Evolutionary conservation across 2,888 invertebrate species (phyloP).

Genomic region (Napeogenes inachia): DNA sequence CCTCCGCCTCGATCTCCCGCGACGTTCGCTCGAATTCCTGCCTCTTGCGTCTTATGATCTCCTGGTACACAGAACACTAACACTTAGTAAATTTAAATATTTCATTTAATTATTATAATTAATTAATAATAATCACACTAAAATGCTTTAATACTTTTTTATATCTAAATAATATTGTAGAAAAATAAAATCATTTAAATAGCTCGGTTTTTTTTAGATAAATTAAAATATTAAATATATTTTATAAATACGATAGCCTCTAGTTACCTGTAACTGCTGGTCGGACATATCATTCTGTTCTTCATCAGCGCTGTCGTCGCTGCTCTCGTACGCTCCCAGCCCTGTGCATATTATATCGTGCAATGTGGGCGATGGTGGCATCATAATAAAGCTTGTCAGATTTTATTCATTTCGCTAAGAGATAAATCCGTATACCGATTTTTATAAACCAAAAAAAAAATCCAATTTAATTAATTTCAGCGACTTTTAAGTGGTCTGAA

Average conservation of each 20-base stretch:
- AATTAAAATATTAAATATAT: too few species aligned
- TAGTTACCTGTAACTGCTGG: constrained; percentile 81
- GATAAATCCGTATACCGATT: too few species aligned
- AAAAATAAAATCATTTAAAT: too few species aligned
- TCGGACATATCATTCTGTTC: constrained; percentile 78
- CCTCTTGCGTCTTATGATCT: constrained; percentile 80
- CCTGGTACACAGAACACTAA: constrained; percentile 53
- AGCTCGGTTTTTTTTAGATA: too few species aligned
- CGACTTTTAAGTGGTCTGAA: too few species aligned
- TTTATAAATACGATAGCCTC: not conserved
- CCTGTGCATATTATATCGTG: constrained; percentile 75
- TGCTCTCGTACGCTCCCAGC: constrained; percentile 89
- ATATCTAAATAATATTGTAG: too few species aligned
- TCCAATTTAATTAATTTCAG: too few species aligned
- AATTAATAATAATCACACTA: too few species aligned
- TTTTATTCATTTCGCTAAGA: not conserved
- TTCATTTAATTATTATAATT: too few species aligned
- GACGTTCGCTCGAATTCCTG: constrained; percentile 85
- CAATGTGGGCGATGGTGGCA: not conserved
- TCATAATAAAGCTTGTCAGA: not conserved
- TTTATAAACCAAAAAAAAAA: too few species aligned
- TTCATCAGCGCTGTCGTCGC: constrained; percentile 76
- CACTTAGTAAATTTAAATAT: not conserved
- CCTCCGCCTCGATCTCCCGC: constrained; percentile 84
- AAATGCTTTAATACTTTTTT: too few species aligned